Evolutionary conservation across 2,888 invertebrate species (phyloP), one percentile per base, ranked within the genome.

Genomic region (Cynaeus angustus): DNA sequence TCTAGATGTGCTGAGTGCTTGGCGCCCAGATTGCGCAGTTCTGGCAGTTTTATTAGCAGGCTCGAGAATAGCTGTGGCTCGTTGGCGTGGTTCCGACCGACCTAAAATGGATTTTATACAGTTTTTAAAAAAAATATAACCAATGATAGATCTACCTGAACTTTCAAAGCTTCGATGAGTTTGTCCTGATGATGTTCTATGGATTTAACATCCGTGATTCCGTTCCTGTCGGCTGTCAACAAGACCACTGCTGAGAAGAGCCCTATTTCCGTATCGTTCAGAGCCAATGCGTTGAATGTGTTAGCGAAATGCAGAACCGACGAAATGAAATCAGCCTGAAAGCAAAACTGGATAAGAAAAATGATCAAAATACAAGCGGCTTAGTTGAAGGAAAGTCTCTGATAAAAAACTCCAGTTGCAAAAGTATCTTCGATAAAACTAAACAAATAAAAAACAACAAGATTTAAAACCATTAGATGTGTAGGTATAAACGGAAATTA

Each of bases 181-280:
- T 92, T 91, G 82, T 95, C 95, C 81, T 94, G 92, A 79, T 92
- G 90, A 78, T 91, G 90, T 81, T 93, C 91, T 75, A 95, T 92
- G 66, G 90, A 88, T 85, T 94, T 94, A 53, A 91, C 88, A 82
- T 96, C 95, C 68, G 91, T 91, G 70, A 98, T 89, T 1, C 94
- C 95, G 0, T 90, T 88, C 66, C 98, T 91, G 78, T 94, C 94
- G 71, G 94, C 89, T 73, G 92, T 92, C 71, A 97, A 87, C 74
- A 98, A 88, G 64, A 97, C 93, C 58, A 94, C 91, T 26, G 94
- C 96, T 6, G 95, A 93, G 86, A 94, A 95, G 68, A 98, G 87
- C 0, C 95, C 97, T 78, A 97, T 87, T 86, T 98, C 98, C 30
- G 96, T 92, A 81, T 98, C 98, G 78, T 92, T 92, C 81, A 97